A percentile compares a stretch with the other conserved stretches of the same genome.
phyloP scores from a whole-genome alignment of 2,888 invertebrate species.

The Heliothis peltigera region DNA sequence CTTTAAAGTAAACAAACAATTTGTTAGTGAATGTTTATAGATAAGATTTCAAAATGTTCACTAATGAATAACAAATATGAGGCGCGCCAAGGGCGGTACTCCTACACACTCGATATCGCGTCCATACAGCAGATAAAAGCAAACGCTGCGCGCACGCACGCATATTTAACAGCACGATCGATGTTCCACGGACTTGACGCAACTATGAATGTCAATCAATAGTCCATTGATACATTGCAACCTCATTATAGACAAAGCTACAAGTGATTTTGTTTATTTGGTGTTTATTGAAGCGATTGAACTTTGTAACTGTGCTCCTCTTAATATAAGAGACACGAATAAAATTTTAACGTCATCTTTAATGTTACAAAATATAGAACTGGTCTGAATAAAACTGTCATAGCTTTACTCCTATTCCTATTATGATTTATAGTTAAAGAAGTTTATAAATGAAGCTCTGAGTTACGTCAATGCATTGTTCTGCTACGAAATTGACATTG shows the following conservation, averaged over 20 bases:
- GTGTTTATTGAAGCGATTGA: conserved; percentile 25
- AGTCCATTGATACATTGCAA: conserved; percentile 58
- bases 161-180: conserved; percentile 66
- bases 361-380: conserved; percentile 3
- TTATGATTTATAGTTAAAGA: background rate
- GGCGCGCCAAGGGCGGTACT: conserved; percentile 71
- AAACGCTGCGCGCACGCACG: conserved; percentile 64
- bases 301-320: conserved; percentile 17
- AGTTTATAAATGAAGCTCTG: conserved; percentile 1
- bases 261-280: conserved; percentile 49
- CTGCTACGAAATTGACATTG: background rate
- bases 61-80: conserved; percentile 66
- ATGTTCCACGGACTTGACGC: conserved; percentile 61
- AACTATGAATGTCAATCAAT: conserved; percentile 68
- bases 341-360: conserved; percentile 4
- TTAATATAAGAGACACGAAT: conserved; percentile 11
- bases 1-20: conserved; percentile 51
- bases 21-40: conserved; percentile 59
- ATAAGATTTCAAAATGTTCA: conserved; percentile 64
- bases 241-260: conserved; percentile 61
- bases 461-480: conserved; percentile 15
- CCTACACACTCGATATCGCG: conserved; percentile 66
- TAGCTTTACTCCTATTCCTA: background rate
- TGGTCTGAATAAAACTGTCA: background rate
- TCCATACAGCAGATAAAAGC: conserved; percentile 63